phyloP scores from a whole-genome alignment of 1,140 invertebrate genomes.

The Bombus haemorrhoidalis region DNA sequence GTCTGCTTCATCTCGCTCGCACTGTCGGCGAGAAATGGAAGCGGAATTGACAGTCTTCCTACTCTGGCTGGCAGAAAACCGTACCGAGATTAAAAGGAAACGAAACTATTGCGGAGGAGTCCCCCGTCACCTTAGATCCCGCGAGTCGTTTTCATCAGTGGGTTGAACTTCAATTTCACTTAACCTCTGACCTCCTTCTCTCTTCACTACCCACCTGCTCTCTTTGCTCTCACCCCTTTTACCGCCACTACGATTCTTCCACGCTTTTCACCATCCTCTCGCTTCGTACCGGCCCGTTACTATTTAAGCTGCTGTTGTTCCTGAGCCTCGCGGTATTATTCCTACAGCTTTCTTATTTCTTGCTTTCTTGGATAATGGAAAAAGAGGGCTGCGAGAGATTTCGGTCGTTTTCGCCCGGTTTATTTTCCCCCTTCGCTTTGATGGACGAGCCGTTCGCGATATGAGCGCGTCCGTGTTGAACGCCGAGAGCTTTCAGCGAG shows the following conservation, averaged over 20 bases:
- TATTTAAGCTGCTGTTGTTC: conserved; percentile 26
- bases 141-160: conserved; percentile 67
- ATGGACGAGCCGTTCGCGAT: conserved; percentile 7
- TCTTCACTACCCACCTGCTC: background rate
- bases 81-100: conserved; percentile 62
- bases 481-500: background rate
- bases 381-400: conserved; percentile 28
- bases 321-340: conserved; percentile 26
- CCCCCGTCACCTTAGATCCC: conserved; percentile 42
- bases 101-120: conserved; percentile 57
- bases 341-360: background rate
- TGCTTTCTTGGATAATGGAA: background rate
- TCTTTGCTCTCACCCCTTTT: background rate
- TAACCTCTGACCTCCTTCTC: conserved; percentile 55
- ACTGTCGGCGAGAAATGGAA: conserved; percentile 27
- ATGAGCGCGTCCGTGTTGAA: background rate
- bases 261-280: background rate
- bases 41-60: conserved; percentile 30
- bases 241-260: background rate
- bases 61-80: background rate
- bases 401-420: conserved; percentile 25
- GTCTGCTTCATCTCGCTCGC: conserved; percentile 7
- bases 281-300: background rate
- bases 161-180: conserved; percentile 72
- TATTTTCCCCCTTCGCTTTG: conserved; percentile 21